A percentile compares a stretch with the other conserved stretches of the same genome.
These are phyloP conservation scores for Selene dorsalis DNA, from an alignment of 2,797 vertebrate species.

Conservation along the genomic window DNA sequence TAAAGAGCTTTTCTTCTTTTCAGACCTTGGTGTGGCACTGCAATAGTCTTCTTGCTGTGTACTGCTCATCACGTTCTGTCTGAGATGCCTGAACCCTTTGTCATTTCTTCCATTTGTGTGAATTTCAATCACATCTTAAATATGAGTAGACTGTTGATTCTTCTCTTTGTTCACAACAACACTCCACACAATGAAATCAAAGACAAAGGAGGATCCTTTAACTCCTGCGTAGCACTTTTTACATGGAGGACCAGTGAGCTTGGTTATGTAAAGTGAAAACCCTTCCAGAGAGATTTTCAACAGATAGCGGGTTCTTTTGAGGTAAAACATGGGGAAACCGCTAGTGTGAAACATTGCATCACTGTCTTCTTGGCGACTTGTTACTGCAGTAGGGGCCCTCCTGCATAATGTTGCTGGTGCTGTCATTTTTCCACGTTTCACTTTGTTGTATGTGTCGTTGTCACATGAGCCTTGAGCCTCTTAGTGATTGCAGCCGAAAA, in stretches of 20 bases:
- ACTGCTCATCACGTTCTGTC: too few relatives aligned
- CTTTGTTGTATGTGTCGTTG: conserved; percentile 16
- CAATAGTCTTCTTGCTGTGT: too few relatives aligned
- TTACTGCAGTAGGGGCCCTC: not conserved
- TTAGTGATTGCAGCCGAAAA: conserved; percentile 81
- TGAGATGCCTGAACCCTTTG: too few relatives aligned
- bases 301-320: conserved; percentile 16
- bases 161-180: conserved; percentile 57
- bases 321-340: conserved; percentile 21
- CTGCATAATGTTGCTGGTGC: conserved; percentile 15
- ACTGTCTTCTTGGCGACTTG: not conserved
- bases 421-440: conserved; percentile 32
- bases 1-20: too few relatives aligned
- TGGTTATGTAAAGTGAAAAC: not conserved
- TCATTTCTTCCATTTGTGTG: too few relatives aligned
- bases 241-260: conserved; percentile 6
- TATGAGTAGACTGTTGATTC: not conserved
- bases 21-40: too few relatives aligned
- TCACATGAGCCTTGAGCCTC: not conserved
- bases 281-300: conserved; percentile 10
- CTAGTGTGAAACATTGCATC: not conserved
- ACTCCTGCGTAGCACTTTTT: conserved; percentile 6
- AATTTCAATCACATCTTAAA: too few relatives aligned
- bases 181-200: conserved; percentile 29
- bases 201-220: conserved; percentile 7